These are phyloP conservation scores for Heliothis peltigera DNA, from an alignment of 2,888 invertebrate genomes.

Conservation along the genomic window DNA sequence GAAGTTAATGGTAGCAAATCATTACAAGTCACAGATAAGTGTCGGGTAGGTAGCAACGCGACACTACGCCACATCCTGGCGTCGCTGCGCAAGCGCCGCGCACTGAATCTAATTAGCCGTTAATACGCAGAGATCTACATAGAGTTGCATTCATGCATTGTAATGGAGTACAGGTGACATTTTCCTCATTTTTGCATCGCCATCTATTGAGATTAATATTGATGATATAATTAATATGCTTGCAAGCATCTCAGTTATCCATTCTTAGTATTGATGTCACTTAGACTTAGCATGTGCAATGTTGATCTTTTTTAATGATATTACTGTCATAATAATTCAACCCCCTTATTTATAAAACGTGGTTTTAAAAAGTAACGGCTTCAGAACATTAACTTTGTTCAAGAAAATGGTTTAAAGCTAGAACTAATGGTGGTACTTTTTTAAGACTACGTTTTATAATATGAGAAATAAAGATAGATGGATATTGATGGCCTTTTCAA, in stretches of 20 bases:
- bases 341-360: too few species aligned
- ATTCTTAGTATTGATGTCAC: neutral
- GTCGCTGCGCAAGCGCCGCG: slow-evolving; percentile 61
- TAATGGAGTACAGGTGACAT: slow-evolving; percentile 15
- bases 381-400: too few species aligned
- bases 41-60: slow-evolving; percentile 56
- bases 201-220: neutral
- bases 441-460: too few species aligned
- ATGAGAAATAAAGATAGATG: too few species aligned
- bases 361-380: too few species aligned
- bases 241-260: neutral
- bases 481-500: too few species aligned
- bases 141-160: slow-evolving; percentile 46
- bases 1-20: slow-evolving; percentile 30
- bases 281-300: neutral
- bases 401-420: too few species aligned
- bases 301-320: too few species aligned
- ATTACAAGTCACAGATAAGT: slow-evolving; percentile 42
- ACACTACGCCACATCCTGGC: slow-evolving; percentile 62
- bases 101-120: slow-evolving; percentile 63
- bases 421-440: too few species aligned
- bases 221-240: slow-evolving; percentile 15
- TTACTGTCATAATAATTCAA: too few species aligned
- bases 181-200: slow-evolving; percentile 28
- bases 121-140: slow-evolving; percentile 52